Conservation (phyloP, 2,113 vertebrate genomes). For the Poecile atricapillus region DNA sequence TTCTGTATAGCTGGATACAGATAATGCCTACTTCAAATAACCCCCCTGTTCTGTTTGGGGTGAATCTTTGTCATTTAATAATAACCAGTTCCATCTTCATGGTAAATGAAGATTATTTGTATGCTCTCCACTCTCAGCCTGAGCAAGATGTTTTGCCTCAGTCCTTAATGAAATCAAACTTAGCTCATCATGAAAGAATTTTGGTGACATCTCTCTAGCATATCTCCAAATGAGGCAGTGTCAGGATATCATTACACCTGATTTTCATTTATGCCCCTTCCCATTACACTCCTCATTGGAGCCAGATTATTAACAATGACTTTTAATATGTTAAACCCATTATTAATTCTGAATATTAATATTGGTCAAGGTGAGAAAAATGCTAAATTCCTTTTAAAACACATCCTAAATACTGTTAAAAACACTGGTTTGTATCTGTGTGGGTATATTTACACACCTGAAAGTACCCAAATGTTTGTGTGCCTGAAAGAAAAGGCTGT, state of each 20-base stretch:
- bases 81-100: not conserved
- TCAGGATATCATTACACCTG: not conserved
- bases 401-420: not conserved
- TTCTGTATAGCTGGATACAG: not conserved
- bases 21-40: not conserved
- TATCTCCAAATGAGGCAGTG: not conserved
- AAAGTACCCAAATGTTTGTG: not conserved
- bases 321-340: not conserved
- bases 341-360: not conserved
- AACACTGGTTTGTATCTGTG: not conserved
- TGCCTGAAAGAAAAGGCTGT: not conserved
- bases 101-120: not conserved
- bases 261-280: not conserved
- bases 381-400: not conserved
- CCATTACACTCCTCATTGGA: not conserved
- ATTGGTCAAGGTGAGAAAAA: not conserved
- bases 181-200: not conserved
- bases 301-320: not conserved
- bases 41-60: not conserved
- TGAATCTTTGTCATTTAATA: not conserved
- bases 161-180: not conserved
- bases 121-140: not conserved
- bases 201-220: not conserved
- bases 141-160: not conserved
- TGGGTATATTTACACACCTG: not conserved